Evolutionary conservation across 37 sponge, comb jelly and placozoan genomes (phyloP), one percentile per base, ranked within the genome.

Genomic region (Halisarca cf. caerulea): DNA sequence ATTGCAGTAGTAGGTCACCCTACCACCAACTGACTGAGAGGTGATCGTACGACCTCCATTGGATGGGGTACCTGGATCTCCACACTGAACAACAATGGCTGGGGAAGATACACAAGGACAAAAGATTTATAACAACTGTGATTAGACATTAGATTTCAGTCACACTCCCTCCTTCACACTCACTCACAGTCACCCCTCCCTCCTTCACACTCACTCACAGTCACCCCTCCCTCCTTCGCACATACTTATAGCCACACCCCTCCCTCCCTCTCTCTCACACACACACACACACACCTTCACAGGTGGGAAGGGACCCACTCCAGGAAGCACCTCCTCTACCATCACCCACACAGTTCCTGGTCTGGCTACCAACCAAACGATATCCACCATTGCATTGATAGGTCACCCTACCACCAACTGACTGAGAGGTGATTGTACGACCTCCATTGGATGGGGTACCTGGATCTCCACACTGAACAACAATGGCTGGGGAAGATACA

Each of bases 251-350:
- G 51, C 6, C 51, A 47, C 51, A 47, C 51, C 51, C 11, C 51
- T n/a, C 51, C 11, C 51, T 47, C 51, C 51, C 11, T 11, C 51
- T 14, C n/a, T n/a, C n/a, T n/a, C n/a, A n/a, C n/a, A n/a, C n/a
- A n/a, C n/a, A n/a, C n/a, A n/a, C n/a, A n/a, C n/a, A 80, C 88
- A 58, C 59, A 87, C 88, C 17, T 54, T 68, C 59, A 55, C 92
- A 91, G 7, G 38, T 79, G 51, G 88, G 86, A 6, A 66, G 58
- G 18, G 27, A 5, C 53, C 88, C 92, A 53, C 88, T 85, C 93
- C 93, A 92, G 6, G 30, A n/a, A 15, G 64, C 64, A 20, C 64
- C 30, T 7, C 57, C 17, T 25, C 28, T 23, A 72, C 83, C 83
- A 60, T 59, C 34, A 41, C 36, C 23, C 23, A 20, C 44, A 74